Conservation (phyloP, 2,797 vertebrate species). For the Halcyon leucocephala region DNA sequence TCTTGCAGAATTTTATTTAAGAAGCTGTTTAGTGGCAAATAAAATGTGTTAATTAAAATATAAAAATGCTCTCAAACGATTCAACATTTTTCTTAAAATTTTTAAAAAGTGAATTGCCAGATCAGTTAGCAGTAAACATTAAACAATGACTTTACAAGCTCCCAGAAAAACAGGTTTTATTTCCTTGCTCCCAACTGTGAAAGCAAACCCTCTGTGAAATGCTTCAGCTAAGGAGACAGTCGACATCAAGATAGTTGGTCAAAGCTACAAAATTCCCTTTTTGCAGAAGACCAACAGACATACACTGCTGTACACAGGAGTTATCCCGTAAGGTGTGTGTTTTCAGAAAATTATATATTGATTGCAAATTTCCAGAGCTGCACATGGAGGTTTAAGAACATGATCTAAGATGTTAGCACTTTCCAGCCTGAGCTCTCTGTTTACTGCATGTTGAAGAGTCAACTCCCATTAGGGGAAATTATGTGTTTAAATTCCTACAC, state of each 20-base stretch:
- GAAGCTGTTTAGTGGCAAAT: conserved; percentile 64
- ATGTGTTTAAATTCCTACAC: conserved; percentile 29
- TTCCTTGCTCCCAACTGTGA: background rate
- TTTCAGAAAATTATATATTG: background rate
- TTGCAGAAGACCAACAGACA: background rate
- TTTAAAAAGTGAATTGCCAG: background rate
- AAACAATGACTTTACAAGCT: background rate
- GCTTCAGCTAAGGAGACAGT: background rate
- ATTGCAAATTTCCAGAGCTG: background rate
- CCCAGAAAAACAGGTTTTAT: background rate
- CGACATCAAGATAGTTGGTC: background rate
- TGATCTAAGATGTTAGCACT: background rate
- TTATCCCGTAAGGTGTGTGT: background rate
- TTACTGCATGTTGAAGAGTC: background rate
- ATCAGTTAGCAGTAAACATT: background rate
- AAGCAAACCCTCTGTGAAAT: conserved; percentile 1
- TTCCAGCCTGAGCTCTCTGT: background rate
- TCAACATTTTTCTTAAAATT: background rate
- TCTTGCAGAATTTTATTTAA: conserved; percentile 35
- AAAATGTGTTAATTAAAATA: conserved; percentile 66
- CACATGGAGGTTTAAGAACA: background rate
- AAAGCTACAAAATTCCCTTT: background rate
- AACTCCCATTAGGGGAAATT: background rate
- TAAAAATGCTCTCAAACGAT: conserved; percentile 44
- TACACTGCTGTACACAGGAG: fast-evolving